A percentile compares a stretch with the other conserved stretches of the same genome.
These are phyloP conservation scores for Eilema sororculum DNA, from an alignment of 2,888 invertebrate species.

Conservation along the genomic window DNA sequence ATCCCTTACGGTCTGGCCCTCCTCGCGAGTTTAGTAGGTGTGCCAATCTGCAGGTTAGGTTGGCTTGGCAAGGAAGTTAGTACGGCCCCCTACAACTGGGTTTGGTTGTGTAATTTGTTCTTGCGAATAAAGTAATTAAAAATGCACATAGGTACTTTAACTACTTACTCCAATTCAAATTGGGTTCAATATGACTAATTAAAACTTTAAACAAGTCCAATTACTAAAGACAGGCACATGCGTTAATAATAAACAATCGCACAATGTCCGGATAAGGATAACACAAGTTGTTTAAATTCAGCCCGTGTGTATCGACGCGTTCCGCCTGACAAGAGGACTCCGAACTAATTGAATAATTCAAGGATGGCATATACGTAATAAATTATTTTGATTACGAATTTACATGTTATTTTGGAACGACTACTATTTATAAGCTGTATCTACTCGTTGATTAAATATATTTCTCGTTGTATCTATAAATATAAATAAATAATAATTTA, in stretches of 20 bases:
- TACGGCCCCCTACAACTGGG: too few relatives aligned
- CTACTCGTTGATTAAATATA: too few relatives aligned
- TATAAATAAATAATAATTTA: too few relatives aligned
- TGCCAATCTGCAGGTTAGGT: too few relatives aligned
- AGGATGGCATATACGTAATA: conserved; percentile 20
- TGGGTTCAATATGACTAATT: conserved; percentile 3
- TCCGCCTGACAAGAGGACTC: conserved; percentile 28
- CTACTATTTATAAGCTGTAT: too few relatives aligned
- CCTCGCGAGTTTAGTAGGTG: too few relatives aligned
- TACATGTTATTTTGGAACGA: background rate
- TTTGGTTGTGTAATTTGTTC: too few relatives aligned
- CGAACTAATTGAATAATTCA: conserved; percentile 37
- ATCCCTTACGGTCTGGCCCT: too few relatives aligned
- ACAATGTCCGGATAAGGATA: conserved; percentile 15
- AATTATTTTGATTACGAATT: conserved; percentile 23
- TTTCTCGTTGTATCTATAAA: too few relatives aligned
- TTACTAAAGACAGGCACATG: conserved; percentile 25
- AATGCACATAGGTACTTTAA: too few relatives aligned
- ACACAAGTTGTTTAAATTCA: conserved; percentile 43
- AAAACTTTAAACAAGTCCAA: conserved; percentile 19
- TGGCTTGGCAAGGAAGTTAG: too few relatives aligned
- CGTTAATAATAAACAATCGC: conserved; percentile 40
- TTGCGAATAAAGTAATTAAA: too few relatives aligned
- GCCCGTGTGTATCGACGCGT: conserved; percentile 33
- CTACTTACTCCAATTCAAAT: background rate